Percentiles rank a stretch among this genome's conserved stretches.
Evolutionary conservation across 2,113 vertebrate species (phyloP).

Genomic region (Phyllostomus hastatus): DNA sequence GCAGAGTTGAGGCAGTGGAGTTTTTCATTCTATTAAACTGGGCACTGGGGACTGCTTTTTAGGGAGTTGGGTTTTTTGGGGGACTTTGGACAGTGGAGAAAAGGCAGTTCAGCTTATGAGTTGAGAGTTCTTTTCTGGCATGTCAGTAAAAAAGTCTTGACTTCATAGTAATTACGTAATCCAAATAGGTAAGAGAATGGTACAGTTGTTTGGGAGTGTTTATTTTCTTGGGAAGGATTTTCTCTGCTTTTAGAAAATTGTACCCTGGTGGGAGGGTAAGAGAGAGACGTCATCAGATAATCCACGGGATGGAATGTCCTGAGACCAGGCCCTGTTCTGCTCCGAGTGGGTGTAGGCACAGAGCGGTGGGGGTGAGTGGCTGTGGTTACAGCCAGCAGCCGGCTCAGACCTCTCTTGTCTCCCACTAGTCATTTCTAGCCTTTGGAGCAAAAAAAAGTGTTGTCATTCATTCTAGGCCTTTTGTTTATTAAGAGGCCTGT

Average conservation of each 20-base stretch:
- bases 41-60: neutral
- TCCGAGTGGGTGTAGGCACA: conserved; percentile 14
- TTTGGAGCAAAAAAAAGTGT: conserved; percentile 29
- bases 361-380: neutral
- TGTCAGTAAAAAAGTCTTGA: conserved; percentile 41
- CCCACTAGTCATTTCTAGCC: neutral
- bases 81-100: neutral
- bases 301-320: conserved; percentile 59
- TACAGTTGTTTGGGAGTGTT: conserved; percentile 65
- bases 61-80: neutral
- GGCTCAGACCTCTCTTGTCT: neutral
- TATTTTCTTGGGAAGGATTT: conserved; percentile 71
- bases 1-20: neutral
- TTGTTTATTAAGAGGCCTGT: neutral
- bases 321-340: conserved; percentile 19
- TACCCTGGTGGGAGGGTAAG: conserved; percentile 47
- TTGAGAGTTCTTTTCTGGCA: neutral
- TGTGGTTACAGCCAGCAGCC: neutral
- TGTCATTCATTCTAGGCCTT: neutral
- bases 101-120: neutral
- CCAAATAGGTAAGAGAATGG: conserved; percentile 68
- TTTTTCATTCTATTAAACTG: neutral
- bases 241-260: conserved; percentile 70
- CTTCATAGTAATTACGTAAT: conserved; percentile 61
- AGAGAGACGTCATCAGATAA: conserved; percentile 56